Base-by-base conservation (phyloP, 2,888 invertebrate species). In the Melikaiella ostensackeni region DNA sequence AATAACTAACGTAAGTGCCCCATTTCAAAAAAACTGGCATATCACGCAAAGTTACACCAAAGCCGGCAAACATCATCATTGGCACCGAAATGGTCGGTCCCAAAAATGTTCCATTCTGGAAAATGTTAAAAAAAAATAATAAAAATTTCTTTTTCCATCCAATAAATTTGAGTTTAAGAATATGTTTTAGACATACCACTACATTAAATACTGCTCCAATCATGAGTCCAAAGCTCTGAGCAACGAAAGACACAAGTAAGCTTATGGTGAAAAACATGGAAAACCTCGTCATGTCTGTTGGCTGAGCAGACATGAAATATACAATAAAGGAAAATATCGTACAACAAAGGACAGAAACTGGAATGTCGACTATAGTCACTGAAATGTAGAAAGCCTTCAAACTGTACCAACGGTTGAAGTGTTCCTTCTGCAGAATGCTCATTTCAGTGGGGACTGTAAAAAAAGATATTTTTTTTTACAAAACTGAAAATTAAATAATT, bases 41-140 rank as follows among this genome's bases (percentile, higher is more conserved):
- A 89, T 98, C 98, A 0, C 95, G 93, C 46, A 98, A 93, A 1
- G 96, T 96, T 9, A 98, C 98, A 24, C 98, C 98, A 91, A 98
- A 98, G 0, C 98, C 98, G 75, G 98, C 97, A 90, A 98, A 98
- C 96, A 98, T 96, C 95, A 99, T 97, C 94, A 98, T 96, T 0
- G 98, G 98, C 42, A 98, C 98, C 3, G 96, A 95, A 16, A 98
- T 92, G 0, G 98, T 96, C 0, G 98, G 98, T 0, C 98, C 98
- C 84, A 98, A 92, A 92, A 98, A 99, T 6, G 98, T 98, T 7
- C 98, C 98, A 89, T 98, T 98, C 98, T 98, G 91, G 64, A 91
- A 91, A 84, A 42, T 61, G 6, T 59, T 55, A 3, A 0, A 13
- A 61, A 57, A 77, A 55, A 50, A 35, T 46, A 11, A 62, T 64